Conservation (phyloP, 2,888 invertebrate genomes). For the Synergus japonicus region DNA sequence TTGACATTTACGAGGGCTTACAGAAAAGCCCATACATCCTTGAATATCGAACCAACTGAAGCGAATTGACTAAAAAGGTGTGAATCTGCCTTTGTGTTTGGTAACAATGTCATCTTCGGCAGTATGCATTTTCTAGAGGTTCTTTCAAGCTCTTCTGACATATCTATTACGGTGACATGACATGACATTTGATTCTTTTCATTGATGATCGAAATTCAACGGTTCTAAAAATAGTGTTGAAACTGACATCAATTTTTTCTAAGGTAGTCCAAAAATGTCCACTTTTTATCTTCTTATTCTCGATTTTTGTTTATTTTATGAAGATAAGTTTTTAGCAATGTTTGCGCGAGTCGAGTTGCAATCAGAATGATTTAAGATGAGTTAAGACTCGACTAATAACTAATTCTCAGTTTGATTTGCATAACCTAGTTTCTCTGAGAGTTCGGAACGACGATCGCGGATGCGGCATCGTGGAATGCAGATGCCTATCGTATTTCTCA, state of each 20-base stretch:
- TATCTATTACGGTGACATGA: neutral
- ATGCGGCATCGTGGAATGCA: conserved; percentile 45
- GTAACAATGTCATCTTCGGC: too few relatives aligned
- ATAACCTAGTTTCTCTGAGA: conserved; percentile 54
- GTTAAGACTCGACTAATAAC: conserved; percentile 49
- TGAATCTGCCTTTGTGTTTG: too few relatives aligned
- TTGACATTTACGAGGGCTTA: neutral
- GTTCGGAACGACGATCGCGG: conserved; percentile 37
- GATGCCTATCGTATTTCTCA: conserved; percentile 51
- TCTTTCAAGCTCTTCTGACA: too few relatives aligned
- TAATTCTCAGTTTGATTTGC: conserved; percentile 58
- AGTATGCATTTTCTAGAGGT: too few relatives aligned
- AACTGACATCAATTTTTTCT: too few relatives aligned
- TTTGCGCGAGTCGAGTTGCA: neutral
- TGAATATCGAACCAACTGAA: too few relatives aligned
- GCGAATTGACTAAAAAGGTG: too few relatives aligned
- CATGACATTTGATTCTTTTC: neutral
- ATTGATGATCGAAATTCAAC: neutral
- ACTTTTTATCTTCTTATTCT: neutral
- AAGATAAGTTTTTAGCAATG: neutral
- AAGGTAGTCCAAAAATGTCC: too few relatives aligned
- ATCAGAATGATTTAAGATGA: conserved; percentile 25
- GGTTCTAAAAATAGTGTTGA: too few relatives aligned
- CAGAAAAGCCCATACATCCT: neutral
- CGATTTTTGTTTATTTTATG: neutral